Evolutionary conservation across 2,888 invertebrate genomes (phyloP), one percentile per base, ranked within the genome.

Genomic region (Cataglyphis rosenhaueri): DNA sequence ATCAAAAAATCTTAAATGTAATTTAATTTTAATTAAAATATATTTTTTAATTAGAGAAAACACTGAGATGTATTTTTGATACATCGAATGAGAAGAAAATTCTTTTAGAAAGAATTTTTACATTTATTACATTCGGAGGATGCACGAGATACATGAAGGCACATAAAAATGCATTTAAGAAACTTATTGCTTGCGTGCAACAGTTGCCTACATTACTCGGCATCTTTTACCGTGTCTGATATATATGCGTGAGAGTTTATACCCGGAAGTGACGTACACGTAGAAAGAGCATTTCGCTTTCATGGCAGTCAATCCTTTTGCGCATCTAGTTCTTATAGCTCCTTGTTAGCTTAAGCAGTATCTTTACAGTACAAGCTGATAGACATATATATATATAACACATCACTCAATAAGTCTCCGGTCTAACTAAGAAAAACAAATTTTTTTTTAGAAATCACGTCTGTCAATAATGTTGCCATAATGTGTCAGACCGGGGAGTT

Each of bases 181-280:
- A 66, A 38, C n/a, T 38, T 29, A 32, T 70, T 55, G 25, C 48
- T 12, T 18, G 35, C 66, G 65, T n/a, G 38, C 38, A 48, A 6
- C 38, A 52, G 12, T 76, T 76, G 44, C 15, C n/a, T 52, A 65
- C 32, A 44, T 74, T 65, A 76, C 10, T 18, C n/a, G 52, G 76
- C 52, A 66, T 55, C 35, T 70, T 9, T 3, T 29, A n/a, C 18
- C 29, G 38, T 21, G 52, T 66, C 15, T 35, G 52, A 12, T 15
- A 52, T 21, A 9, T 29, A 52, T 15, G 18, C 9, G 52, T 18
- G 10, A 75, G 52, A 52, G 18, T 12, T 38, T 10, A 75, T 18
- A 64, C 12, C 68, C 68, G 38, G 68, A 76, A 76, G 52, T 38
- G 35, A 48, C 10, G 21, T 6, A 48, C 44, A 74, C 18, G 8